These are phyloP conservation scores for Gymnoscopelus microlampas DNA, from an alignment of 2,797 vertebrate genomes.

Conservation along the genomic window DNA sequence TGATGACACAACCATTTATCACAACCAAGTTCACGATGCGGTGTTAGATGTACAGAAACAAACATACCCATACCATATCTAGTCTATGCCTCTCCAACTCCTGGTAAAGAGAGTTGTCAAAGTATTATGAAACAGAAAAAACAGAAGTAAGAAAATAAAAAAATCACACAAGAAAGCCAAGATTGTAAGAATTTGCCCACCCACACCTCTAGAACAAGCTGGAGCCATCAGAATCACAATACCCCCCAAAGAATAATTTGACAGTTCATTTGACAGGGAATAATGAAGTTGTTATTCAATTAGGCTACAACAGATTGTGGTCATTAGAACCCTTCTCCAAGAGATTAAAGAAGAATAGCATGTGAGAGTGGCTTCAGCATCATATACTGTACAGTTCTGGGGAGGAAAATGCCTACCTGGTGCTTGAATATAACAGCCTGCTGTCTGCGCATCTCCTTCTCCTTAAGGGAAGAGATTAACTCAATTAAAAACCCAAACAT, in stretches of 20 bases:
- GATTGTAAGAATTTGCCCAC: slow-evolving; percentile 70
- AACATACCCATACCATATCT: slow-evolving; percentile 99
- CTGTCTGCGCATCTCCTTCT: slow-evolving; percentile 92
- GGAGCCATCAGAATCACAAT: slow-evolving; percentile 73
- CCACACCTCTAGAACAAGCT: slow-evolving; percentile 60
- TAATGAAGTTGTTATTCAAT: slow-evolving; percentile 31
- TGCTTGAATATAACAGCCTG: slow-evolving; percentile 94
- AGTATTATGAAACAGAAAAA: slow-evolving; percentile 92
- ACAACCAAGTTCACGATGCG: slow-evolving; percentile 93
- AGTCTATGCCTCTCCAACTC: slow-evolving; percentile 99
- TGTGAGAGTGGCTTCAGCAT: slow-evolving; percentile 2
- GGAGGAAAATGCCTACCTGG: slow-evolving; percentile 81
- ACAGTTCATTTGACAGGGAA: slow-evolving; percentile 36
- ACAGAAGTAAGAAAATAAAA: slow-evolving; percentile 83
- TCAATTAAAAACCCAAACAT: slow-evolving; percentile 43
- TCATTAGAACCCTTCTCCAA: slow-evolving; percentile 15
- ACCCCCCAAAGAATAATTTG: slow-evolving; percentile 58
- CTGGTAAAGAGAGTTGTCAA: slow-evolving; percentile 98
- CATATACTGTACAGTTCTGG: background rate
- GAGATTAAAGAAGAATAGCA: slow-evolving; percentile 44
- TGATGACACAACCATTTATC: slow-evolving; percentile 92
- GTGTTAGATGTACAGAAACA: slow-evolving; percentile 96
- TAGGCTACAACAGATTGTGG: slow-evolving; percentile 17
- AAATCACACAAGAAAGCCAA: slow-evolving; percentile 68
- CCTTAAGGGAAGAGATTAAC: slow-evolving; percentile 79